Evolutionary conservation across 2,797 vertebrate species (phyloP).

Genomic region (Adrianichthys oophorus): DNA sequence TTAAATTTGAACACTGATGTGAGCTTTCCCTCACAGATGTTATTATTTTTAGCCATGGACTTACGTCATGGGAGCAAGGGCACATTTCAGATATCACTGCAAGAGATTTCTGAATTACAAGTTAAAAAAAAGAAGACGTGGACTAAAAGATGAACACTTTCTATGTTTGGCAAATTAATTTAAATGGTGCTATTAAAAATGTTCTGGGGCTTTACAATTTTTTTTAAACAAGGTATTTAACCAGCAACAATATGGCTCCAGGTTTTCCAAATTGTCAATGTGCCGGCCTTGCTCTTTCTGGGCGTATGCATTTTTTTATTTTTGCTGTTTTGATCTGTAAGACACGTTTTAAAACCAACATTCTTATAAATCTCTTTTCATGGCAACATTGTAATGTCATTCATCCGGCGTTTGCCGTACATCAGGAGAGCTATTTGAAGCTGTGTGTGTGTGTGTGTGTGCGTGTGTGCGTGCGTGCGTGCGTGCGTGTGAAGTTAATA

Average conservation of each 20-base stretch:
- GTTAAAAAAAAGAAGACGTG: constrained; percentile 5
- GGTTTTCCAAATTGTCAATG: constrained; percentile 28
- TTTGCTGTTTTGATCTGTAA: constrained; percentile 43
- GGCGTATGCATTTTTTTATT: constrained; percentile 26
- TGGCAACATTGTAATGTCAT: constrained; percentile 38
- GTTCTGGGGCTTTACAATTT: constrained; percentile 60
- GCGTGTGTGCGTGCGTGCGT: neutral
- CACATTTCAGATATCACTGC: constrained; percentile 4
- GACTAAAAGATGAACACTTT: constrained; percentile 16
- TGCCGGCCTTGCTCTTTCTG: constrained; percentile 31
- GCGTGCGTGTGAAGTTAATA: constrained; percentile 27
- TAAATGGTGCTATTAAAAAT: constrained; percentile 50
- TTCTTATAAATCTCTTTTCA: constrained; percentile 60
- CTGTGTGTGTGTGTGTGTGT: constrained; percentile 4
- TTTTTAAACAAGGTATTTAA: constrained; percentile 40
- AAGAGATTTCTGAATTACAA: constrained; percentile 19
- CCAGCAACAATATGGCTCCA: constrained; percentile 55
- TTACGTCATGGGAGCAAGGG: constrained; percentile 17
- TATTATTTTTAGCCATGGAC: constrained; percentile 12
- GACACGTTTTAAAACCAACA: constrained; percentile 58
- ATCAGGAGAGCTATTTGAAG: neutral
- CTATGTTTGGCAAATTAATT: constrained; percentile 49
- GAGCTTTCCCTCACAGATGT: constrained; percentile 46
- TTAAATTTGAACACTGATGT: constrained; percentile 58
- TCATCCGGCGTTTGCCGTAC: constrained; percentile 8